Conservation (phyloP, 1,140 invertebrate genomes). For the Dryas iulia region DNA sequence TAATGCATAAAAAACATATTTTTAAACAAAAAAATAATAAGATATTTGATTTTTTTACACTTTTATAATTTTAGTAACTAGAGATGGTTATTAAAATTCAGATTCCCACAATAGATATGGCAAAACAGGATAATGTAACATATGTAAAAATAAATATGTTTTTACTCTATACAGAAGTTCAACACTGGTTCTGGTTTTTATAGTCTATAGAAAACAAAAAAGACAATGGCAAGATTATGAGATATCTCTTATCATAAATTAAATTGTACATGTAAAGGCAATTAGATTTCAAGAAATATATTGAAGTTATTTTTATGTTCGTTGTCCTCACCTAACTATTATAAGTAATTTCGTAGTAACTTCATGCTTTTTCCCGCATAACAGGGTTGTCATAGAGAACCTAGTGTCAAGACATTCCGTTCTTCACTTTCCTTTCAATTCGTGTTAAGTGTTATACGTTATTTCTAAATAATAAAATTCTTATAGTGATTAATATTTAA, state of each 20-base stretch:
- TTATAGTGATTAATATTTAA: too few species aligned
- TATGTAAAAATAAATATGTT: slow-evolving; percentile 15
- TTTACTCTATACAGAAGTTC: slow-evolving; percentile 6
- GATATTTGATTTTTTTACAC: background rate
- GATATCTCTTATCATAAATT: slow-evolving; percentile 6
- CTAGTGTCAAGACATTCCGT: too few species aligned
- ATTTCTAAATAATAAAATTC: too few species aligned
- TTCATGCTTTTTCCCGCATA: too few species aligned
- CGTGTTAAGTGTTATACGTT: too few species aligned
- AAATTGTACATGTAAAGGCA: slow-evolving; percentile 14
- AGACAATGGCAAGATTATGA: slow-evolving; percentile 26
- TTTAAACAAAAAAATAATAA: background rate
- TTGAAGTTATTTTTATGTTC: background rate
- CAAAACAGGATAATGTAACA: slow-evolving; percentile 13
- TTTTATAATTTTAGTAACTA: background rate
- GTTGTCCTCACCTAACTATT: too few species aligned
- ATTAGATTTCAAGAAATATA: slow-evolving; percentile 1
- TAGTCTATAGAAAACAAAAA: slow-evolving; percentile 21
- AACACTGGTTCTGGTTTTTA: slow-evolving; percentile 10
- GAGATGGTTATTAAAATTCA: slow-evolving; percentile 17
- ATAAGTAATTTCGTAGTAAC: too few species aligned
- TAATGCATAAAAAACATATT: background rate
- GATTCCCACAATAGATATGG: slow-evolving; percentile 19
- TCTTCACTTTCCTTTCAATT: too few species aligned
- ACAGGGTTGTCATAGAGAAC: too few species aligned